These are phyloP conservation scores for Ophion ellenae DNA, from an alignment of 2,888 invertebrate species.

Conservation along the genomic window DNA sequence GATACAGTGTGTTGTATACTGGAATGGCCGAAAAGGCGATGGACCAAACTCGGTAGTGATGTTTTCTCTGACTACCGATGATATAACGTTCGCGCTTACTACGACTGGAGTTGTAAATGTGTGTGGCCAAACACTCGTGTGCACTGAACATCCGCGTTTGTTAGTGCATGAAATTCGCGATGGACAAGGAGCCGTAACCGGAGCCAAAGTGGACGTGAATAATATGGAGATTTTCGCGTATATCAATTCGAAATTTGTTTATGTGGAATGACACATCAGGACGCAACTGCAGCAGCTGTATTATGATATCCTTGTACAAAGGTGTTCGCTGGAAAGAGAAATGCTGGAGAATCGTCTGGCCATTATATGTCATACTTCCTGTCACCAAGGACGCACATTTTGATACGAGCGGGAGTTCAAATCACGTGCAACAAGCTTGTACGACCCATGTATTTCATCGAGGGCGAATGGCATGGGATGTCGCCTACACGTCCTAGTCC, in stretches of 20 bases:
- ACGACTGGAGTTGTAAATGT: neutral
- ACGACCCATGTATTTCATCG: no score
- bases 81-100: slow-evolving; percentile 24
- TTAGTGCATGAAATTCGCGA: slow-evolving; percentile 14
- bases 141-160: slow-evolving; percentile 41
- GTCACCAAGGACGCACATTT: no score
- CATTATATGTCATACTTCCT: no score
- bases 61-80: slow-evolving; percentile 17
- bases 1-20: slow-evolving; percentile 14
- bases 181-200: slow-evolving; percentile 6
- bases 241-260: slow-evolving; percentile 36
- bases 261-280: slow-evolving; percentile 22
- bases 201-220: neutral
- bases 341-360: slow-evolving; percentile 28
- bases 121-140: slow-evolving; percentile 26
- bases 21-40: slow-evolving; percentile 14
- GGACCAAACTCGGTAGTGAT: neutral
- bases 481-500: no score
- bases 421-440: no score
- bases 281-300: slow-evolving; percentile 17
- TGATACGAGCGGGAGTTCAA: no score
- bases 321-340: slow-evolving; percentile 24
- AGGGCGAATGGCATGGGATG: no score
- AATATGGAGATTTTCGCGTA: slow-evolving; percentile 34
- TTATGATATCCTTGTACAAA: slow-evolving; percentile 10